Evolutionary conservation across 2,113 vertebrate species (phyloP), one percentile per base, ranked within the genome.

Genomic region (Andinoacara biseriatus): DNA sequence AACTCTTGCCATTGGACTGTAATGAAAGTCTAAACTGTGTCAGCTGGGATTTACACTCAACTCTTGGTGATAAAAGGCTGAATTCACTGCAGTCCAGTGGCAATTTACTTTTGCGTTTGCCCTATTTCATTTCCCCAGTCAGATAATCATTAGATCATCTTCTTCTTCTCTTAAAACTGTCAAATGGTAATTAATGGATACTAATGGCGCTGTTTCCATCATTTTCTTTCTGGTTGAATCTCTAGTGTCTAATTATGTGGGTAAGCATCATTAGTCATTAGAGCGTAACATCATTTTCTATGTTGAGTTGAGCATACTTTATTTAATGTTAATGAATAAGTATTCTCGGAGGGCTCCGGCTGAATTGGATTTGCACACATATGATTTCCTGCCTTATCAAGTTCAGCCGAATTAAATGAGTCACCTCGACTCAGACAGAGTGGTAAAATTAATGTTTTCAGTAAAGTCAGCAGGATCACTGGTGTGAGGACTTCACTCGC

Each of bases 241-340:
- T 83, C 76, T 35, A 29, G 78, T 81, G 89, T 87, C 67, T 90
- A 87, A 92, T 94, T 87, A 83, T 33, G 35, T 59, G 43, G 29
- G 74, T 81, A 56, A 74, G 58, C 69, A 78, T 80, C 87, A 88
- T 90, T 88, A 90, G 78, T 81, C 82, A 89, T 87, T 83, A 74
- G 58, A 87, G 80, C 60, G 67, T 74, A 78, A 84, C 80, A 84
- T 76, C 7, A 80, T 92, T 91, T 85, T 79, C 76, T n/a, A 75
- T 56, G 76, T 74, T 59, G 85, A 83, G 69, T 78, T 84, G 80
- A 92, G 63, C 60, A 81, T 77, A 67, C 60, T 84, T 84, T 83
- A 92, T 88, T 93, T 86, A 90, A 91, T 86, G 81, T 72, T 79
- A 82, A 90, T 91, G 74, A 84, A 86, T 89, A 88, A 87, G 90